Evolutionary conservation across 2,888 invertebrate genomes (phyloP).

Genomic region (Torymus aiolomorphi): DNA sequence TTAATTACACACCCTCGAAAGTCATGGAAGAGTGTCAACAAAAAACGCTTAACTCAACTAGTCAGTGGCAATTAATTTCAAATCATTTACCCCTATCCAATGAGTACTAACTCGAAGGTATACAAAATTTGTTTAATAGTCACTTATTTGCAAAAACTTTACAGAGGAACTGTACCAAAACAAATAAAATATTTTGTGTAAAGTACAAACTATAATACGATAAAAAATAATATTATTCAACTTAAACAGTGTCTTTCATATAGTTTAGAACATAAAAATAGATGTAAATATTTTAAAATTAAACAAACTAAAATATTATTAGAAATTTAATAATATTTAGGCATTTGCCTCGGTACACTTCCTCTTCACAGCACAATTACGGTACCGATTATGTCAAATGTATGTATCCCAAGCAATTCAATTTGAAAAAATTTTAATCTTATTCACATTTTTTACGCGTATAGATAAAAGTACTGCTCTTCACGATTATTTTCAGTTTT

Average conservation of each 20-base stretch:
- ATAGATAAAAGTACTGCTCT: constrained; percentile 44
- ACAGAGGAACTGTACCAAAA: constrained; percentile 48
- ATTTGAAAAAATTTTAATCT: constrained; percentile 41
- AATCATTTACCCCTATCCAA: constrained; percentile 53
- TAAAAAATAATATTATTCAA: neutral
- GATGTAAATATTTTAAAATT: neutral
- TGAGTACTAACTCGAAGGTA: constrained; percentile 52
- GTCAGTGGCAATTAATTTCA: constrained; percentile 51
- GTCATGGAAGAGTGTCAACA: constrained; percentile 42
- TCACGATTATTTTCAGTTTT: constrained; percentile 34
- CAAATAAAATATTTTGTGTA: constrained; percentile 32
- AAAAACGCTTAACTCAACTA: constrained; percentile 43
- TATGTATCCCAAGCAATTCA: constrained; percentile 45
- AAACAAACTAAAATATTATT: constrained; percentile 9
- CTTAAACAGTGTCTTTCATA: neutral
- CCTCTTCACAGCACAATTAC: constrained; percentile 53
- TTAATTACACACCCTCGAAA: constrained; percentile 16
- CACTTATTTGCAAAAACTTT: constrained; percentile 53
- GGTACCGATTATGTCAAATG: constrained; percentile 52
- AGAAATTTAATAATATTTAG: constrained; percentile 12
- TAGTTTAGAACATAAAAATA: neutral
- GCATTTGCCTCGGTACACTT: constrained; percentile 49
- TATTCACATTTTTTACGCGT: constrained; percentile 41
- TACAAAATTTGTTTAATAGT: constrained; percentile 53
- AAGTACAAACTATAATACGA: neutral